Percentiles rank a stretch among this genome's conserved stretches.
Evolutionary conservation across 2,797 vertebrate genomes (phyloP).

Genomic region (Thripadectes ignobilis): DNA sequence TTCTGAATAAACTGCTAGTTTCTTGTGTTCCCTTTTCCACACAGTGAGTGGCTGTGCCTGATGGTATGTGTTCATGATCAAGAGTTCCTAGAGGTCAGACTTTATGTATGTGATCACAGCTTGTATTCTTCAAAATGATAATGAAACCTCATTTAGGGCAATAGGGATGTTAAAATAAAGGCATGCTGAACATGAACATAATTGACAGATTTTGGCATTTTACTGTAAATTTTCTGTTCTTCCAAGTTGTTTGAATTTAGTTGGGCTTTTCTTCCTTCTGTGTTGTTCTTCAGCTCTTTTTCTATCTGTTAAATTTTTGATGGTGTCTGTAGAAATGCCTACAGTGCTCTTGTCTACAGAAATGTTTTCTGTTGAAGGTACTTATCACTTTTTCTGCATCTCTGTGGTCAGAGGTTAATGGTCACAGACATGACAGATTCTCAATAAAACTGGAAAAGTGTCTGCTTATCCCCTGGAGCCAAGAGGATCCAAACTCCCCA

Average conservation of each 20-base stretch:
- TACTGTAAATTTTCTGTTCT: not conserved
- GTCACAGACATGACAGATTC: not conserved
- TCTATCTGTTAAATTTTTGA: not conserved
- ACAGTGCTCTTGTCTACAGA: not conserved
- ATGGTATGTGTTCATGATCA: not conserved
- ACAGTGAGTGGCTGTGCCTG: not conserved
- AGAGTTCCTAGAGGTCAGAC: not conserved
- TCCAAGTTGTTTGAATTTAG: not conserved
- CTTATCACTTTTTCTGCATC: not conserved
- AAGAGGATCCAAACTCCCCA: not conserved
- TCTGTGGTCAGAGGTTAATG: not conserved
- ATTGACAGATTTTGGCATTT: not conserved
- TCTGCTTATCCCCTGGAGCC: not conserved
- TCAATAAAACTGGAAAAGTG: not conserved
- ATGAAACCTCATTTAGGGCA: not conserved
- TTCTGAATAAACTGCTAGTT: not conserved
- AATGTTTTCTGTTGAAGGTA: not conserved
- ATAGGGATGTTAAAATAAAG: not conserved
- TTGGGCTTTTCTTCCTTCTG: not conserved
- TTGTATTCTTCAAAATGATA: not conserved
- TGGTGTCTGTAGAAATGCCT: not conserved
- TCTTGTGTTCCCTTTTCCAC: not conserved
- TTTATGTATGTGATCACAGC: accelerated
- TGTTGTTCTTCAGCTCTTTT: not conserved
- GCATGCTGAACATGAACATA: accelerated